Percentiles rank a stretch among this genome's conserved stretches.
These are phyloP conservation scores for Epinephelus lanceolatus DNA, from an alignment of 2,113 vertebrate species.

Conservation along the genomic window DNA sequence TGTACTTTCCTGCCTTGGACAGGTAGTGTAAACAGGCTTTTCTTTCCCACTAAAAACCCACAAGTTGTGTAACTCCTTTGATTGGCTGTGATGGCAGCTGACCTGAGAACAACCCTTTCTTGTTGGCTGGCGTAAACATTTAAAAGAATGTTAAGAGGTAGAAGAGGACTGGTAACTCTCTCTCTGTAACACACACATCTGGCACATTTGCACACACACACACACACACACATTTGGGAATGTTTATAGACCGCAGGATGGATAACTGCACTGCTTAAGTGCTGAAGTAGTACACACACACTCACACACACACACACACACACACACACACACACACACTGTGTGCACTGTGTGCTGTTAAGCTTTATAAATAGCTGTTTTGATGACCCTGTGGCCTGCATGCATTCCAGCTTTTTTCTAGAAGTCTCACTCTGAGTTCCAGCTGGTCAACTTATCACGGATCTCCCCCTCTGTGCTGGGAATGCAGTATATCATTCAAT, in stretches of 20 bases:
- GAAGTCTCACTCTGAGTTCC: conserved; percentile 15
- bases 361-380: conserved; percentile 38
- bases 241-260: conserved; percentile 16
- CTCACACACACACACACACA: background rate
- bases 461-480: background rate
- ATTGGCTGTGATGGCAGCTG: conserved; percentile 4
- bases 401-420: conserved; percentile 30
- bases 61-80: conserved; percentile 1
- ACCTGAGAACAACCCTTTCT: conserved; percentile 17
- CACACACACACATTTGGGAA: background rate
- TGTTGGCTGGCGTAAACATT: conserved; percentile 19
- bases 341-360: background rate
- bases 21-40: too few relatives aligned
- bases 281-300: conserved; percentile 2
- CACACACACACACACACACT: conserved; percentile 2
- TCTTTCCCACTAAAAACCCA: too few relatives aligned
- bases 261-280: background rate
- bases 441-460: background rate
- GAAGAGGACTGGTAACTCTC: background rate
- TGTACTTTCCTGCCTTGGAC: too few relatives aligned
- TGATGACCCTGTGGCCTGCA: conserved; percentile 16
- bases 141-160: conserved; percentile 16
- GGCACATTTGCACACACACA: background rate
- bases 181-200: too few relatives aligned
- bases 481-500: background rate